Conservation (phyloP, 2,888 invertebrate species). For the Lapara coniferarum region DNA sequence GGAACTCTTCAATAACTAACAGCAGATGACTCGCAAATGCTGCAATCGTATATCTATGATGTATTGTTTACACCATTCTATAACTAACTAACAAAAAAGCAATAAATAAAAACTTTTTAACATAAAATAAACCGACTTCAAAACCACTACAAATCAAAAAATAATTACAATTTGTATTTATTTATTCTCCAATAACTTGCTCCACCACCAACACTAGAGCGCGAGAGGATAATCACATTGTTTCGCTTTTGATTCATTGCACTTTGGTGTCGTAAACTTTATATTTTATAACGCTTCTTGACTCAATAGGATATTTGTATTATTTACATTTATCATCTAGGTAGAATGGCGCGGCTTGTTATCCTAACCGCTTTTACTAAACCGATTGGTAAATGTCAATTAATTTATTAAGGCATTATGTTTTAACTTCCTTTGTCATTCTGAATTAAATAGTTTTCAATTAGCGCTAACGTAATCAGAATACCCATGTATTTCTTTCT, state of each 20-base stretch:
- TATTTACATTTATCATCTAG: constrained; percentile 34
- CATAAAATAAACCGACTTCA: no score
- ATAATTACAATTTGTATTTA: no score
- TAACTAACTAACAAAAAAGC: no score
- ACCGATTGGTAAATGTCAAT: neutral
- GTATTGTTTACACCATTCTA: no score
- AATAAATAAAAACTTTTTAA: no score
- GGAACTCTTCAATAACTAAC: no score
- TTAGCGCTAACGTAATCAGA: neutral
- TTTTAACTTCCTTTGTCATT: neutral
- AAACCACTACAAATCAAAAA: no score
- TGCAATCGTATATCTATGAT: no score
- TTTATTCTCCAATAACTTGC: constrained; percentile 35
- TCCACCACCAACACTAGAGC: constrained; percentile 53
- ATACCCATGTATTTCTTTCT: no score
- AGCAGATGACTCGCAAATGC: no score
- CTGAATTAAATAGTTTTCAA: neutral
- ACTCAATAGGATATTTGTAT: constrained; percentile 64
- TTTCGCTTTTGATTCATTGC: constrained; percentile 83
- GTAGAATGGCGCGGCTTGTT: constrained; percentile 16
- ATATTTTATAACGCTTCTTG: constrained; percentile 74
- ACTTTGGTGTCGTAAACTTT: constrained; percentile 71
- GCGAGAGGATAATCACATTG: constrained; percentile 80
- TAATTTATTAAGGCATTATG: constrained; percentile 1
- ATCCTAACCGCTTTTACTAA: constrained; percentile 8